These are phyloP conservation scores for Camponotus vicinus DNA, from an alignment of 1,140 invertebrate species.

Conservation along the genomic window DNA sequence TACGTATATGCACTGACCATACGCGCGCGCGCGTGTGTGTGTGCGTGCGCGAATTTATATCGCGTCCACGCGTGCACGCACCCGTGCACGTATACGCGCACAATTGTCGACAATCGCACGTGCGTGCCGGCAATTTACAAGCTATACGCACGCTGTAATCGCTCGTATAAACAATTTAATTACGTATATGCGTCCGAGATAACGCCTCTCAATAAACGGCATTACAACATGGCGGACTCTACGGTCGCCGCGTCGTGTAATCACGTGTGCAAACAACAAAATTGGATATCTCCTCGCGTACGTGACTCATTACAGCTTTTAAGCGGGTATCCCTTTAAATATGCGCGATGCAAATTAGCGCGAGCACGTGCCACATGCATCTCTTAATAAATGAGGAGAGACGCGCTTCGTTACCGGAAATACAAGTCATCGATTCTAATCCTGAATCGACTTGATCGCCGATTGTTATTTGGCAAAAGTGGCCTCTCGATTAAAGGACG, in stretches of 20 bases:
- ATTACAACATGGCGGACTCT: constrained; percentile 56
- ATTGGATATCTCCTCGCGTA: constrained; percentile 17
- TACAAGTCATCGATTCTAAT: background rate
- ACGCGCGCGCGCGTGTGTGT: background rate
- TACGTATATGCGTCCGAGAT: constrained; percentile 63
- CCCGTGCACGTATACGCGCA: background rate
- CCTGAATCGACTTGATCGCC: too few species aligned
- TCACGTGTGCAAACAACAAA: constrained; percentile 47
- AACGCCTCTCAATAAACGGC: constrained; percentile 58
- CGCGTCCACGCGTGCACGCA: constrained; percentile 3
- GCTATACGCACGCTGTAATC: constrained; percentile 60
- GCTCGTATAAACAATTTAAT: constrained; percentile 65
- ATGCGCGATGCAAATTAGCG: constrained; percentile 23
- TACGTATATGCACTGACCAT: constrained; percentile 8
- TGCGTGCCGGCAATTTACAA: constrained; percentile 58
- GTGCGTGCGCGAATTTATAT: background rate
- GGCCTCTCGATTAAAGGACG: background rate
- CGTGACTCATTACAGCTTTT: background rate
- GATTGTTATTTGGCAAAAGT: background rate
- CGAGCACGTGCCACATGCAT: constrained; percentile 3
- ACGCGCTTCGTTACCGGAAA: background rate
- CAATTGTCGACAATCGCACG: constrained; percentile 53
- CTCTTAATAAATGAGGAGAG: background rate
- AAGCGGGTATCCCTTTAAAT: constrained; percentile 33
- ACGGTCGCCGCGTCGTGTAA: constrained; percentile 48